These are phyloP conservation scores for Sinella curviseta DNA, from an alignment of 1,140 invertebrate species.

Conservation along the genomic window DNA sequence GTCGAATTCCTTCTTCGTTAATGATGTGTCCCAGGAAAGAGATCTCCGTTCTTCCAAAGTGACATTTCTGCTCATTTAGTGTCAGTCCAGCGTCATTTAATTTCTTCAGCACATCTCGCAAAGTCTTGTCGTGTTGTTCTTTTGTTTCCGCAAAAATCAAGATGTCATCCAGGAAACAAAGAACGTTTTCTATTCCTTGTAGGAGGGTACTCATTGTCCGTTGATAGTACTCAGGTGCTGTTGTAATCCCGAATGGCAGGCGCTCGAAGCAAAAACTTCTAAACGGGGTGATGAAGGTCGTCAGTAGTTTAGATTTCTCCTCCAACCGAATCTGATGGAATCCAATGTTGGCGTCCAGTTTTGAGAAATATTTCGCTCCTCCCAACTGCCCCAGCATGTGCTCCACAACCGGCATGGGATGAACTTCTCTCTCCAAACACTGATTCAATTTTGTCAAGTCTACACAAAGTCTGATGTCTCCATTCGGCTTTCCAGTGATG, in stretches of 20 bases:
- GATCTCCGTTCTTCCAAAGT: conserved; percentile 50
- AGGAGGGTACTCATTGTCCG: conserved; percentile 42
- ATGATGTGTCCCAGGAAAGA: conserved; percentile 56
- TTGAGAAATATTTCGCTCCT: conserved; percentile 49
- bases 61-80: conserved; percentile 52
- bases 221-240: conserved; percentile 50
- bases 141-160: conserved; percentile 43
- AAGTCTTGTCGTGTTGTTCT: conserved; percentile 43
- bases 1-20: conserved; percentile 51
- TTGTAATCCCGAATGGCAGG: conserved; percentile 51
- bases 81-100: conserved; percentile 17
- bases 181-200: conserved; percentile 44
- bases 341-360: conserved; percentile 53
- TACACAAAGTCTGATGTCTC: conserved; percentile 39
- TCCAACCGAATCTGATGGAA: conserved; percentile 55
- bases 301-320: conserved; percentile 50
- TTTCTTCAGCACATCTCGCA: conserved; percentile 48
- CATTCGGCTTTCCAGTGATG: conserved; percentile 53
- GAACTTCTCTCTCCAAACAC: conserved; percentile 29
- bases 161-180: conserved; percentile 51
- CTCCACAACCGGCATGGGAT: conserved; percentile 34
- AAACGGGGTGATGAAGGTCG: conserved; percentile 52
- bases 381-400: conserved; percentile 27
- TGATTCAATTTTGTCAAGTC: conserved; percentile 34
- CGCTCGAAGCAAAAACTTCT: conserved; percentile 51